Base-by-base conservation (phyloP, 2,888 invertebrate species). In the Drosophila setosimentum region DNA sequence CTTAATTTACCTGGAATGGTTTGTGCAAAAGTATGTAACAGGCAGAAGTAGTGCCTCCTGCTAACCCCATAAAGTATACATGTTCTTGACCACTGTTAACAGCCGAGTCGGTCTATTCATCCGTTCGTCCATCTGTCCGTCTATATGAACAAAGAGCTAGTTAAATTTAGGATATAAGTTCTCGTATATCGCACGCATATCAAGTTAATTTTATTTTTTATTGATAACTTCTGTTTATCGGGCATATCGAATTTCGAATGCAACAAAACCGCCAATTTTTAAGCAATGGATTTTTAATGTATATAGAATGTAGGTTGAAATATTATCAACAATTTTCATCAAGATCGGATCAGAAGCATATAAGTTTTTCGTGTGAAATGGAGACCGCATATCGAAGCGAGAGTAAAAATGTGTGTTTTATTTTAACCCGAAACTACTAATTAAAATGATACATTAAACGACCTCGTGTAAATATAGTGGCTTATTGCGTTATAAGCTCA, bases 401-500 rank as follows among this genome's bases (percentile, higher is more conserved):
- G 45, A 45, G 16, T 45, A 45, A 8, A 16, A 21, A 45, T 16
- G 1, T 4, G 3, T 45, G 21, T 16, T 16, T 45, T 21, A 16
- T 24, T 16, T 24, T 21, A 21, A 45, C 27, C 16, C 35, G 33
- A 42, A 1, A 40, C 10, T 8, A 2, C 16, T 24, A 32, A 13
- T 3, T 21, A 16, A 49, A 49, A 49, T 49, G 13, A 51, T n/a
- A 27, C 4, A 32, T 21, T 11, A 16, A 30, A 11, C 48, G 30
- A 35, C 64, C 35, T 49, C 64, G 24, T 32, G 29, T 8, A 30
- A 3, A 8, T 27, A 24, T 24, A 21, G 42, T 21, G 2, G 5
- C 2, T 42, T 11, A 21, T 68, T 73, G 42, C 66, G 40, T 63
- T 54, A 69, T 49, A 33, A 54, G 69, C 32, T 60, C 21, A 68